A percentile compares a stretch with the other conserved stretches of the same genome.
phyloP scores from a whole-genome alignment of 2,888 invertebrate species.

The Pyrochroa serraticornis region DNA sequence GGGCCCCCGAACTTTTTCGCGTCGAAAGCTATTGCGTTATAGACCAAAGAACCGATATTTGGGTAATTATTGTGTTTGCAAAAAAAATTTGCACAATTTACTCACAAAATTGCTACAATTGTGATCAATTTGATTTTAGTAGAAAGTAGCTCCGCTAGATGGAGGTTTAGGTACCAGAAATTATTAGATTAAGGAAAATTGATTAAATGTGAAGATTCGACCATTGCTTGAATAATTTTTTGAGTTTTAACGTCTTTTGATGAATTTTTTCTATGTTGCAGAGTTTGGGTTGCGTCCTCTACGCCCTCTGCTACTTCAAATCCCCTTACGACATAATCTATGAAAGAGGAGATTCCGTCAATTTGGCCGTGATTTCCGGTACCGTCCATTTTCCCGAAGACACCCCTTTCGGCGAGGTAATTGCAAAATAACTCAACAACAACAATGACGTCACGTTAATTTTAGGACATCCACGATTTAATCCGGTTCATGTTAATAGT shows the following conservation, averaged over 20 bases:
- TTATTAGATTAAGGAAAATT: too few species aligned
- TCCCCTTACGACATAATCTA: slow-evolving; percentile 86
- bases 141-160: too few species aligned
- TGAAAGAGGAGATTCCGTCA: slow-evolving; percentile 86
- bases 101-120: not conserved
- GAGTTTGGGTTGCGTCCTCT: slow-evolving; percentile 86
- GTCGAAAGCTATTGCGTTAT: slow-evolving; percentile 81
- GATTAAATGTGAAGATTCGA: too few species aligned
- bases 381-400: slow-evolving; percentile 74
- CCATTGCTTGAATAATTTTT: not conserved
- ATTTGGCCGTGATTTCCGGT: slow-evolving; percentile 81
- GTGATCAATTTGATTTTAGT: not conserved
- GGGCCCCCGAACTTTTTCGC: slow-evolving; percentile 87
- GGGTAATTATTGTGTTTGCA: slow-evolving; percentile 64
- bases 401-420: slow-evolving; percentile 67
- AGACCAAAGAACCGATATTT: slow-evolving; percentile 85
- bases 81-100: not conserved
- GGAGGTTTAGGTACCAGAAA: too few species aligned
- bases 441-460: too few species aligned
- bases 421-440: slow-evolving; percentile 23
- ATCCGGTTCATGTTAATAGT: slow-evolving; percentile 74
- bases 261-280: too few species aligned
- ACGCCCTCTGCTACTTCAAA: slow-evolving; percentile 83
- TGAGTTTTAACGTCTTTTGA: slow-evolving; percentile 10
- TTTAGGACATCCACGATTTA: slow-evolving; percentile 72